Conservation (phyloP, 2,888 invertebrate genomes). For the Scaeva pyrastri region DNA sequence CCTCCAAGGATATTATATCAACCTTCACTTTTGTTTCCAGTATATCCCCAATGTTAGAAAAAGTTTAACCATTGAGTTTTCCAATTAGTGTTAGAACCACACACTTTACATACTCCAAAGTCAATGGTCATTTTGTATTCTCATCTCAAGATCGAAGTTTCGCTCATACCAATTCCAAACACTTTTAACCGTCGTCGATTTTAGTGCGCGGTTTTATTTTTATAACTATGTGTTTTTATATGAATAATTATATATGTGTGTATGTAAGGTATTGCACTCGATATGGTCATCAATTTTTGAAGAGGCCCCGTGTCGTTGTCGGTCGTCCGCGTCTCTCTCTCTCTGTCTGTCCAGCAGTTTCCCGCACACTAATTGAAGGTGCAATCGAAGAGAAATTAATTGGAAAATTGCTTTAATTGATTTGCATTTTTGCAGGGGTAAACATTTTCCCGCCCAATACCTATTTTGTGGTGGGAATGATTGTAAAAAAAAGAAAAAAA, state of each 20-base stretch:
- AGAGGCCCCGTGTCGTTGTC: conserved; percentile 12
- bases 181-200: conserved; percentile 24
- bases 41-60: background rate
- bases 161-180: background rate
- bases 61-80: conserved; percentile 61
- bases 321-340: background rate
- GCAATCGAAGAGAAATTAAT: conserved; percentile 75
- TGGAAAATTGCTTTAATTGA: conserved; percentile 76
- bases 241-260: background rate
- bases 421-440: conserved; percentile 61
- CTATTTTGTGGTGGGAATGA: conserved; percentile 5
- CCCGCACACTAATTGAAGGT: conserved; percentile 34
- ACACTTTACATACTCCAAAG: conserved; percentile 38
- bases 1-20: conserved; percentile 19
- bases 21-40: background rate
- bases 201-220: conserved; percentile 34
- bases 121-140: conserved; percentile 55
- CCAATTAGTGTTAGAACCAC: conserved; percentile 66
- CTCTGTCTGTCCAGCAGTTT: conserved; percentile 16
- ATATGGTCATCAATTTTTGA: conserved; percentile 68
- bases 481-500: conserved; percentile 17
- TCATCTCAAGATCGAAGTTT: background rate
- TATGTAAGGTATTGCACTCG: background rate
- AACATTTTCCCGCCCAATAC: conserved; percentile 20
- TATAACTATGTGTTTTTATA: conserved; percentile 41